Evolutionary conservation across 1,140 invertebrate genomes (phyloP).

Genomic region (Cydia pomonella): DNA sequence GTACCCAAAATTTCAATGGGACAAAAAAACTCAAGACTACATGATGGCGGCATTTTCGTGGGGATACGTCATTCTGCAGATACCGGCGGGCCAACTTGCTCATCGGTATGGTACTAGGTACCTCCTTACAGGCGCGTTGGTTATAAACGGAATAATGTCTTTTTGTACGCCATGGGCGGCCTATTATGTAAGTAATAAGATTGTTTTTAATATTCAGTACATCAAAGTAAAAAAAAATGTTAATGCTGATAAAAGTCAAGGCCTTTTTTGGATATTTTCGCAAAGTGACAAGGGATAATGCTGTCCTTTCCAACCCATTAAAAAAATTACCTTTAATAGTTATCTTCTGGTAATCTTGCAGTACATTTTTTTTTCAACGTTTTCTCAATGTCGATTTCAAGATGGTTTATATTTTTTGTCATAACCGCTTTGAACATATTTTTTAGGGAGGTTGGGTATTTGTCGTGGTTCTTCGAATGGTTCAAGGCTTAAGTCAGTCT

Average conservation of each 20-base stretch:
- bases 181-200: constrained; percentile 63
- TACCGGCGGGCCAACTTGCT: constrained; percentile 86
- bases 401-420: too few species aligned
- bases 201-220: background rate
- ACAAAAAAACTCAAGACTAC: constrained; percentile 81
- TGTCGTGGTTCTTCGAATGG: constrained; percentile 82
- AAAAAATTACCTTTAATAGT: too few species aligned
- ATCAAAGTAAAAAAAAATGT: too few species aligned
- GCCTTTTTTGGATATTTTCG: too few species aligned
- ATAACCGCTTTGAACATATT: background rate
- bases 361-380: too few species aligned
- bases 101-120: constrained; percentile 83
- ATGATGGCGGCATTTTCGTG: constrained; percentile 83
- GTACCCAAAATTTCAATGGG: constrained; percentile 82
- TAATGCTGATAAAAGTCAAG: too few species aligned
- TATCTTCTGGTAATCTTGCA: too few species aligned
- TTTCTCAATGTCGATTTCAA: too few species aligned
- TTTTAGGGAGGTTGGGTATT: constrained; percentile 82
- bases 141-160: constrained; percentile 61
- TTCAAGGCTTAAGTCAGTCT: constrained; percentile 90
- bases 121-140: constrained; percentile 82
- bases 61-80: constrained; percentile 84
- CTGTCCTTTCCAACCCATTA: too few species aligned
- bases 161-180: constrained; percentile 62
- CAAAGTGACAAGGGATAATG: too few species aligned